Base-by-base conservation (phyloP, 1,140 invertebrate species). In the Drosophila santomea region DNA sequence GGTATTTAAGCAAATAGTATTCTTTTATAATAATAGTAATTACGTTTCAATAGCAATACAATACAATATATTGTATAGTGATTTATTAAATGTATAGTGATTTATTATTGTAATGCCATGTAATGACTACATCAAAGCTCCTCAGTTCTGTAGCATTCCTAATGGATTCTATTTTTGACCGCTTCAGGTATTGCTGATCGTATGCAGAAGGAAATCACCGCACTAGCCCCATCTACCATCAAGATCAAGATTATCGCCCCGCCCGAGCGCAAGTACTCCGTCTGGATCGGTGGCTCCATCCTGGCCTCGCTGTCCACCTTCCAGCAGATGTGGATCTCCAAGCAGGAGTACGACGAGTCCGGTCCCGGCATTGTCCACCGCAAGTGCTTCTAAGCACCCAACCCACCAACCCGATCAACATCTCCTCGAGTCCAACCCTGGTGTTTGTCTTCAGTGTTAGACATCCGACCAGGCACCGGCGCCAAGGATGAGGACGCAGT, bases 161-260 rank as follows among this genome's bases (percentile, higher is more conserved):
- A 50, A 51, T 39, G 47, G 12, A 8, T 32, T 38, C 2, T 35
- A 7, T 20, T 35, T 43, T 4, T n/a, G 17, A 12, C 1, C 25
- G 5, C 8, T 39, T n/a, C 50, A 93, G 96, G 96, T 91, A 96
- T 97, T 91, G 96, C 96, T 82, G 96, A 97, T 92, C 94, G 96
- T 74, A 97, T 97, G 96, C 96, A 97, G 92, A 97, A 97, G 93
- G 97, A 98, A 94, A 97, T 98, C 93, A 97, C 96, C 55, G 95
- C 96, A 47, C 93, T 98, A 47, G 97, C 97, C 51, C 97, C 97
- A 68, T 96, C 95, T 25, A 98, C 97, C 68, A 98, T 98, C 95
- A 98, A 98, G 94, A 98, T 98, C 93, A 98, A 98, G 94, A 97
- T 98, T 93, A 98, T 98, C 93, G 97, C 97, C 84, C 97, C 96